Conservation (phyloP, 1,140 invertebrate genomes). For the Caligus rogercresseyi region DNA sequence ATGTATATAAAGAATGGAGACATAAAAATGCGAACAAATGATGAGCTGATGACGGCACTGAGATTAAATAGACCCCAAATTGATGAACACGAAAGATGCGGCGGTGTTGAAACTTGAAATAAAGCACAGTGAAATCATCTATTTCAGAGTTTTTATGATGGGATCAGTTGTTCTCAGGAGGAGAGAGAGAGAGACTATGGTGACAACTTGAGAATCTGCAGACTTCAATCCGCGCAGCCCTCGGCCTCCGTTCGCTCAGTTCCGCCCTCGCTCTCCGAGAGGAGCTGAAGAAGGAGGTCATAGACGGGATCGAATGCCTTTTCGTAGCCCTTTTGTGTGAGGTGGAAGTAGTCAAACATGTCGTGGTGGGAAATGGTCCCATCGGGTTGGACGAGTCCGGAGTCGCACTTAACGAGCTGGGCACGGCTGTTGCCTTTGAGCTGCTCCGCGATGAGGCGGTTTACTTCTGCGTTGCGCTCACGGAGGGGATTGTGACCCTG, state of each 20-base stretch:
- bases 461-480: constrained; percentile 52
- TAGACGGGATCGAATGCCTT: constrained; percentile 63
- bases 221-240: background rate
- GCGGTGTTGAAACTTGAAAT: too few relatives aligned
- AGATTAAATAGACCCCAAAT: too few relatives aligned
- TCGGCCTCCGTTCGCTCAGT: constrained; percentile 11
- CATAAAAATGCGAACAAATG: too few relatives aligned
- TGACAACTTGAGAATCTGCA: too few relatives aligned
- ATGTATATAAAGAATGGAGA: too few relatives aligned
- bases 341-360: constrained; percentile 71
- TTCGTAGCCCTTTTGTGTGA: constrained; percentile 58
- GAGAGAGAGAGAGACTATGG: too few relatives aligned
- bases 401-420: constrained; percentile 51
- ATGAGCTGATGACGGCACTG: too few relatives aligned
- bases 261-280: constrained; percentile 43
- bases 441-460: constrained; percentile 43
- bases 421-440: constrained; percentile 31
- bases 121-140: too few relatives aligned
- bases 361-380: constrained; percentile 60
- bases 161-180: too few relatives aligned
- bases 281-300: constrained; percentile 51
- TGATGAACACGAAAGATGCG: too few relatives aligned
- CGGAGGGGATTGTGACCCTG: constrained; percentile 57
- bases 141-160: too few relatives aligned
- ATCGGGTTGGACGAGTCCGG: constrained; percentile 46